Percentiles rank a stretch among this genome's conserved stretches.
These are phyloP conservation scores for Pluvialis apricaria DNA, from an alignment of 2,113 vertebrate species.

Conservation along the genomic window DNA sequence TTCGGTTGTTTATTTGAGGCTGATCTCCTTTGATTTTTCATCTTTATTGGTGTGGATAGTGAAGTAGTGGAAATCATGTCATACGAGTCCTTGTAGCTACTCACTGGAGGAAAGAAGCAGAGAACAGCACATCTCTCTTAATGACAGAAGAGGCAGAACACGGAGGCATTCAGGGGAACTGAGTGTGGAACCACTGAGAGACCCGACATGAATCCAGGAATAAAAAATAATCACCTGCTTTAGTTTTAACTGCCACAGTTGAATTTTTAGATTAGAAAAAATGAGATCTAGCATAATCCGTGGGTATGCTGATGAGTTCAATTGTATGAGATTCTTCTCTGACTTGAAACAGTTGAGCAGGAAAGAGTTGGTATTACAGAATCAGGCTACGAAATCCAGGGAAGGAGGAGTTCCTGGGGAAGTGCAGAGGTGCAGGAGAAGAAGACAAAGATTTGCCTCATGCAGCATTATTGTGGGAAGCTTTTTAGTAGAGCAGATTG, in stretches of 20 bases:
- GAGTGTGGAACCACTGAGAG: neutral
- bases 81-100: neutral
- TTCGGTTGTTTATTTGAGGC: neutral
- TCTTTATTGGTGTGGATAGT: neutral
- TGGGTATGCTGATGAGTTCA: neutral
- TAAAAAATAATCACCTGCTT: constrained; percentile 27
- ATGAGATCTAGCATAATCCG: neutral
- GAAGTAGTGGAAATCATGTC: neutral
- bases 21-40: neutral
- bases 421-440: neutral
- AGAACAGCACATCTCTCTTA: neutral
- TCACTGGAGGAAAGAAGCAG: neutral
- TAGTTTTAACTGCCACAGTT: neutral
- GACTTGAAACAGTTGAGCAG: neutral
- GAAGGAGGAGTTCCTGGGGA: neutral
- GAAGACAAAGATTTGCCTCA: neutral
- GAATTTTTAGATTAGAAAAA: neutral
- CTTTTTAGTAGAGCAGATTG: neutral
- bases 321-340: neutral
- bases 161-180: neutral
- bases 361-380: neutral
- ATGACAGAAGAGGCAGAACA: neutral
- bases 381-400: neutral
- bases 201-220: neutral
- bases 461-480: neutral